Percentiles rank a stretch among this genome's conserved stretches.
Conservation (phyloP, 2,797 vertebrate species). For the Enteromius mattozi region DNA sequence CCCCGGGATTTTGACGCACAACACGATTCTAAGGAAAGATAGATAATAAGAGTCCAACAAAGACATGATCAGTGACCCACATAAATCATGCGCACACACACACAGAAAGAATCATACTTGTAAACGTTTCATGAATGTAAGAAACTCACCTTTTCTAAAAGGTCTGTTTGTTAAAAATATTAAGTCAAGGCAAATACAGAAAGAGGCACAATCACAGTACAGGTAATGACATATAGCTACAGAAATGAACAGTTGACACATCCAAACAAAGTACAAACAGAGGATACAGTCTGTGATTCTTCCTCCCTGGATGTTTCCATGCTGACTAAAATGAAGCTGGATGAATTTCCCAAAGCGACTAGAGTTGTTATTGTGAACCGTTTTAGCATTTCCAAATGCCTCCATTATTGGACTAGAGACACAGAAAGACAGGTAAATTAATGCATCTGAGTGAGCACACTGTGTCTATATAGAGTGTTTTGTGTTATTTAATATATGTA, state of each 20-base stretch:
- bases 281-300: conserved; percentile 98
- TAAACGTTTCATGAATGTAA: neutral
- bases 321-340: conserved; percentile 92
- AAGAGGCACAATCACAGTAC: neutral
- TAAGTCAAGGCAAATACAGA: conserved; percentile 50
- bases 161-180: conserved; percentile 45
- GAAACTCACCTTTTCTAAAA: conserved; percentile 61
- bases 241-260: neutral
- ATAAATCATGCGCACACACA: conserved; percentile 7
- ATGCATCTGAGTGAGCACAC: neutral
- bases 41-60: conserved; percentile 51
- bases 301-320: conserved; percentile 97
- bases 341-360: conserved; percentile 98
- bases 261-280: neutral
- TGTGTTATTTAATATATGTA: neutral
- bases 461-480: neutral
- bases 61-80: conserved; percentile 3
- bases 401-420: conserved; percentile 94
- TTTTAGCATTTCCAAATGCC: conserved; percentile 96
- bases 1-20: conserved; percentile 94
- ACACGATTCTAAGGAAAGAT: conserved; percentile 87
- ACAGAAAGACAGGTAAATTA: neutral
- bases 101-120: neutral
- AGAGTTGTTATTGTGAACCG: conserved; percentile 98
- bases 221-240: neutral